Evolutionary conservation across 1,140 invertebrate genomes (phyloP).

Genomic region (Centruroides vittatus): DNA sequence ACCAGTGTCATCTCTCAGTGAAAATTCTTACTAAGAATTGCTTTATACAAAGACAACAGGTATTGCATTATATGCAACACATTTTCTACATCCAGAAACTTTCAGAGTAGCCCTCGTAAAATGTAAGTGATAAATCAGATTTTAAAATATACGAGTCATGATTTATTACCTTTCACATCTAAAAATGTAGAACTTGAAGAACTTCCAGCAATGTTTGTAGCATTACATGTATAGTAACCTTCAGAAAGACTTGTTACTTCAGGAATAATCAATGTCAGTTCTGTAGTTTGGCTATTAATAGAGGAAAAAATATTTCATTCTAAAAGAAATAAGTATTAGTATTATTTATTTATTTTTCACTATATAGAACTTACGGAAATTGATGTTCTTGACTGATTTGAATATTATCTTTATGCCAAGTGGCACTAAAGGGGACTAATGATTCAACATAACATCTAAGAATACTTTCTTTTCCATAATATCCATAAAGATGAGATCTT

Average conservation of each 20-base stretch:
- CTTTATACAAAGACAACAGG: too few species aligned
- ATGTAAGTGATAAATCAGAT: too few species aligned
- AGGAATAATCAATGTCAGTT: slow-evolving; percentile 30
- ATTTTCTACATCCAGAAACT: too few species aligned
- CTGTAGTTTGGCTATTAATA: slow-evolving; percentile 31
- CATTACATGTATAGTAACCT: slow-evolving; percentile 84
- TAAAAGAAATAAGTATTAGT: not conserved
- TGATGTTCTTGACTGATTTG: slow-evolving; percentile 19
- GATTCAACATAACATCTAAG: slow-evolving; percentile 38
- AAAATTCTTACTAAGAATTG: too few species aligned
- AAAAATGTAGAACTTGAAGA: slow-evolving; percentile 76
- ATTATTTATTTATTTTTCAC: not conserved
- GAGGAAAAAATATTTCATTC: not conserved
- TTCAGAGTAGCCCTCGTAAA: too few species aligned
- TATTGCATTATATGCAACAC: too few species aligned
- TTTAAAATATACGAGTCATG: too few species aligned
- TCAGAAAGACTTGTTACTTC: slow-evolving; percentile 27
- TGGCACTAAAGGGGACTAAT: slow-evolving; percentile 36
- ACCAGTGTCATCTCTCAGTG: too few species aligned
- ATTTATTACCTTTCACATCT: slow-evolving; percentile 57
- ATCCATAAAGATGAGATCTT: slow-evolving; percentile 23
- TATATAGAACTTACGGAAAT: slow-evolving; percentile 10
- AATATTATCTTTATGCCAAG: slow-evolving; percentile 34
- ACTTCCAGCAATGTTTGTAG: slow-evolving; percentile 82
- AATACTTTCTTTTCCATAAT: slow-evolving; percentile 21